Evolutionary conservation across 2,113 vertebrate genomes (phyloP), one percentile per base, ranked within the genome.

Genomic region (Genyomyrus donnyi): DNA sequence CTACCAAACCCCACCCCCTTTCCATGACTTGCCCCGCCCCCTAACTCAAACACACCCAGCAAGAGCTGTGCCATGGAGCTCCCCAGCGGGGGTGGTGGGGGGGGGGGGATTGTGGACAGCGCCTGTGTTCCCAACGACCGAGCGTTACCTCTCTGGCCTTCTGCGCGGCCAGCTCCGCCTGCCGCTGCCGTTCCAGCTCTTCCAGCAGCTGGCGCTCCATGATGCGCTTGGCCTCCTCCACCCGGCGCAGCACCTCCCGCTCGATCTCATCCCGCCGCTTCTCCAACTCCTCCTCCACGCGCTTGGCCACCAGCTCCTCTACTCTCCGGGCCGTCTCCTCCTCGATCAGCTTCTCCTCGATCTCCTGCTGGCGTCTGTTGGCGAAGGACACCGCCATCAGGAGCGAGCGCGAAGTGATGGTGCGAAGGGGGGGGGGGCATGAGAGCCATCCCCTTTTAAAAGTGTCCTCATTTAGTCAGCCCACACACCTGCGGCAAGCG

Each of bases 61-160:
- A 96, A 97, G 96, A 96, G 95, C 96, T 97, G 96, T 97, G 95
- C 97, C 97, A 97, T 97, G 97, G 97, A 62, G 90, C 89, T 89
- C 58, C 88, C 89, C 84, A 53, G 52, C 4, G 0, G 52, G 52
- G 19, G 2, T 39, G 24, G 45, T 49, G 70, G 39, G 46, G 88
- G 89, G 45, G 88, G 66, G 56, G 7, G 31, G 74, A 53, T 39
- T 35, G 88, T 53, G 6, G 56, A 89, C 88, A 53, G 96, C 96
- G 92, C 96, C 96, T 97, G 97, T 95, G 95, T 98, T 98, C 97
- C 98, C 97, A 99, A 99, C 98, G 98, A 99, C 97, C 97, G 96
- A 99, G 98, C 97, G 98, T 99, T 99, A 99, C 98, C 98, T 99
- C 98, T 98, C 98, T 98, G 94, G 98, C 97, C 96, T 98, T 99